Evolutionary conservation across 2,113 vertebrate genomes (phyloP).

Genomic region (Xerus inauris): DNA sequence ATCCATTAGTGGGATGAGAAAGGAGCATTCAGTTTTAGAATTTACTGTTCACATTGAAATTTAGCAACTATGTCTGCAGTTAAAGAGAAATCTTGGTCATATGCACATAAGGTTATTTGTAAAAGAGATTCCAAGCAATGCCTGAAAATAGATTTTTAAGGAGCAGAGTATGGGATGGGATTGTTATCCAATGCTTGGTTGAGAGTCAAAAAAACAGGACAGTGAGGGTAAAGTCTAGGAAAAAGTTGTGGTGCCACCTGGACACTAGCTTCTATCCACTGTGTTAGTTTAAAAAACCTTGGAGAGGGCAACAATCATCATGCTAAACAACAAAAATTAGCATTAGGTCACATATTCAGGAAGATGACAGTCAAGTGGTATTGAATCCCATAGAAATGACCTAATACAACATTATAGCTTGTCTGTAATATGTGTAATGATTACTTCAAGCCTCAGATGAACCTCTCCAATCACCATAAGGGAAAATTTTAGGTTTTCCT

Average conservation of each 20-base stretch:
- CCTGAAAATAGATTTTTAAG: background rate
- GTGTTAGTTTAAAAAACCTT: background rate
- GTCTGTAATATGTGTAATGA: background rate
- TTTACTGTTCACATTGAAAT: background rate
- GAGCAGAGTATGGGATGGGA: background rate
- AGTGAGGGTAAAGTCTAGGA: background rate
- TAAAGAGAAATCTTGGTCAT: background rate
- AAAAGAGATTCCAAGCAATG: background rate
- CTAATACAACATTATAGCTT: background rate
- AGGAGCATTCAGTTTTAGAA: background rate
- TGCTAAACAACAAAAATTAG: background rate
- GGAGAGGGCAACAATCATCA: rapidly evolving
- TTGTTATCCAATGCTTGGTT: rapidly evolving
- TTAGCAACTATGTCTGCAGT: background rate
- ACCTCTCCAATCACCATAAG: background rate
- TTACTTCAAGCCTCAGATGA: background rate
- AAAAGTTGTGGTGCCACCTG: no score
- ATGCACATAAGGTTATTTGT: background rate
- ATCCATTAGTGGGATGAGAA: background rate
- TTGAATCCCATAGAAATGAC: background rate
- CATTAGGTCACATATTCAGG: background rate
- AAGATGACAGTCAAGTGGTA: background rate
- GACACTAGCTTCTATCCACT: background rate
- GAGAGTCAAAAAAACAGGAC: background rate
- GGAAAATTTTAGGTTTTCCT: background rate